A percentile compares a stretch with the other conserved stretches of the same genome.
Evolutionary conservation across 2,797 vertebrate genomes (phyloP).

Genomic region (Pipistrellus pipistrellus): DNA sequence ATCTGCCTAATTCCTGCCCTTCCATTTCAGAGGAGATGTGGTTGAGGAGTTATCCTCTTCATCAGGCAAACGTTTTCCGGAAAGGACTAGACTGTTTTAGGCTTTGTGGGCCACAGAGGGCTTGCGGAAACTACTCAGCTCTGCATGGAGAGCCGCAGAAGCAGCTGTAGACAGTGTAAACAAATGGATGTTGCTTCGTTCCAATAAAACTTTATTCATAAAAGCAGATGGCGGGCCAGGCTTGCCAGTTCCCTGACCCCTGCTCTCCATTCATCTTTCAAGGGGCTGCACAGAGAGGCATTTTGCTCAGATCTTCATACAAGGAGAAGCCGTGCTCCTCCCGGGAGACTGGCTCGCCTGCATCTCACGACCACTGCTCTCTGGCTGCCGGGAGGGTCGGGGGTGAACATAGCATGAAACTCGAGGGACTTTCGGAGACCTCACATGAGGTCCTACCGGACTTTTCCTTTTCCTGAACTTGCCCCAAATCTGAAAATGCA

Average conservation of each 20-base stretch:
- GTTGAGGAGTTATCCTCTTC: not conserved
- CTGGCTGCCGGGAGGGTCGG: no score
- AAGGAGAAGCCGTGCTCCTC: no score
- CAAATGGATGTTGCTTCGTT: not conserved
- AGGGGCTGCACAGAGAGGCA: not conserved
- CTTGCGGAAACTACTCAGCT: not conserved
- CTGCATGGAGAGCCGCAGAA: not conserved
- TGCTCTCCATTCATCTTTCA: not conserved
- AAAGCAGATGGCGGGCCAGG: not conserved
- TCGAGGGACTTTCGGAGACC: no score
- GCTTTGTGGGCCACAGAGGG: not conserved
- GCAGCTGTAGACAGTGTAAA: not conserved
- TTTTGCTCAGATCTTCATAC: not conserved
- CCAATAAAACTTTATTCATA: not conserved
- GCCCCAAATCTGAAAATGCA: no score
- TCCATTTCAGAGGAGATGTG: not conserved
- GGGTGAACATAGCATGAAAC: no score
- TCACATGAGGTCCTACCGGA: no score
- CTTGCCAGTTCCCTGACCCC: not conserved
- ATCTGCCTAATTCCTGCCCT: not conserved
- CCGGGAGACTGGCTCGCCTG: no score
- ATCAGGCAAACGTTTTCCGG: not conserved
- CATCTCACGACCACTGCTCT: no score
- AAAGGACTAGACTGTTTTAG: not conserved
- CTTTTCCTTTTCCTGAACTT: no score